Evolutionary conservation across 2,113 vertebrate genomes (phyloP).

Genomic region (Albula glossodonta): DNA sequence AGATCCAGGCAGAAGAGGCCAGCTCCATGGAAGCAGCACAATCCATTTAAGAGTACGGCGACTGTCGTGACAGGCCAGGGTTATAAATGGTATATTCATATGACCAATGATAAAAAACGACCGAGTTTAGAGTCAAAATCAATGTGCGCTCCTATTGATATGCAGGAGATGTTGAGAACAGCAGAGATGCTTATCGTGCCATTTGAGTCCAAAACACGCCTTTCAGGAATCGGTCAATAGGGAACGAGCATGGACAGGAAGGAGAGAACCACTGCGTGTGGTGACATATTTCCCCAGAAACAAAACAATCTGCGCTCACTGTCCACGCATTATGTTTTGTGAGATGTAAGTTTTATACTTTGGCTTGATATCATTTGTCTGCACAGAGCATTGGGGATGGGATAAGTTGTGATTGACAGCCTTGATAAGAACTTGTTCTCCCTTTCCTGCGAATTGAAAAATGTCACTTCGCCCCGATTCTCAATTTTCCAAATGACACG

Average conservation of each 20-base stretch:
- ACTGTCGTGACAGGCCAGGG: conserved; percentile 36
- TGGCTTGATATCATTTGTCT: conserved; percentile 38
- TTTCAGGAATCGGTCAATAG: conserved; percentile 52
- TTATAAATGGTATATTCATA: conserved; percentile 60
- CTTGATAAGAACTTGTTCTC: conserved; percentile 32
- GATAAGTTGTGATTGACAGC: conserved; percentile 40
- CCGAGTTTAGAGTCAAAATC: conserved; percentile 61
- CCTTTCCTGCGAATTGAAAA: conserved; percentile 41
- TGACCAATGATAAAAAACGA: conserved; percentile 58
- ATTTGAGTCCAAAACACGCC: conserved; percentile 54
- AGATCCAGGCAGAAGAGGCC: conserved; percentile 43
- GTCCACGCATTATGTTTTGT: conserved; percentile 43
- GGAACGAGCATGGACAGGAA: conserved; percentile 21
- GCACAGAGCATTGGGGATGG: conserved; percentile 8
- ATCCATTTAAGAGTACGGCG: conserved; percentile 43
- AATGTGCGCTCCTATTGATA: conserved; percentile 50
- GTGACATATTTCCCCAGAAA: conserved; percentile 40
- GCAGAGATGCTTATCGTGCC: conserved; percentile 50
- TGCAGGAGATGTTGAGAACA: conserved; percentile 33
- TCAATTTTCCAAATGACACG: conserved; percentile 40
- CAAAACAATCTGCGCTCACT: conserved; percentile 51
- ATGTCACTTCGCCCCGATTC: conserved; percentile 34
- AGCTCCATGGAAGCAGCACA: conserved; percentile 45
- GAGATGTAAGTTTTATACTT: conserved; percentile 36
- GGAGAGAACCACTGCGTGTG: conserved; percentile 33